These are phyloP conservation scores for Eurosta solidaginis DNA, from an alignment of 1,140 invertebrate species.

Conservation along the genomic window DNA sequence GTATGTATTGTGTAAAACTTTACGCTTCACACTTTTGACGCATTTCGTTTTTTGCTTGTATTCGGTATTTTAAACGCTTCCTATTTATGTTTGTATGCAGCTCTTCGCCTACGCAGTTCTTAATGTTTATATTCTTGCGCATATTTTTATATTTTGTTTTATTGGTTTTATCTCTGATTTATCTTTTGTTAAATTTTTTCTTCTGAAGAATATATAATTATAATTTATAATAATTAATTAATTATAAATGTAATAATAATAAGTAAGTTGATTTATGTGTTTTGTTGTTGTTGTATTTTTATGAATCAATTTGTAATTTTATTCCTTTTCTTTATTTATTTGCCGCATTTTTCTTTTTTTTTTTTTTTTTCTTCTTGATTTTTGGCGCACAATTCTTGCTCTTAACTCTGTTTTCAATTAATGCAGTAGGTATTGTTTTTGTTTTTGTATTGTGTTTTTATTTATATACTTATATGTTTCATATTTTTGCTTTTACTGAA, in stretches of 20 bases:
- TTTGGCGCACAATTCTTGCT: slow-evolving; percentile 23
- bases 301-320: slow-evolving; percentile 31
- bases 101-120: slow-evolving; percentile 18
- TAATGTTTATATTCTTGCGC: slow-evolving; percentile 10
- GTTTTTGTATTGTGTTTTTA: slow-evolving; percentile 25
- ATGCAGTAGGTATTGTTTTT: no score
- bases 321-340: slow-evolving; percentile 31
- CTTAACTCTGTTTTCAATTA: slow-evolving; percentile 22
- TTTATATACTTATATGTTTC: slow-evolving; percentile 22
- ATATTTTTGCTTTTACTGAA: slow-evolving; percentile 30
- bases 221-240: slow-evolving; percentile 39
- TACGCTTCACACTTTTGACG: slow-evolving; percentile 18
- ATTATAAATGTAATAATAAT: slow-evolving; percentile 43
- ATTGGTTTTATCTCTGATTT: slow-evolving; percentile 30
- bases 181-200: slow-evolving; percentile 31
- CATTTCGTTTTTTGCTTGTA: slow-evolving; percentile 40
- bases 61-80: no score
- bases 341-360: not conserved
- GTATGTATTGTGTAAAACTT: slow-evolving; percentile 6
- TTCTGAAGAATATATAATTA: slow-evolving; percentile 35
- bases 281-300: slow-evolving; percentile 27
- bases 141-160: slow-evolving; percentile 29
- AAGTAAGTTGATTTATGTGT: slow-evolving; percentile 34
- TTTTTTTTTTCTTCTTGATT: slow-evolving; percentile 32
- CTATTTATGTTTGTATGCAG: no score